A percentile compares a stretch with the other conserved stretches of the same genome.
phyloP scores from a whole-genome alignment of 2,113 vertebrate genomes.

The Rhynchomys soricoides region DNA sequence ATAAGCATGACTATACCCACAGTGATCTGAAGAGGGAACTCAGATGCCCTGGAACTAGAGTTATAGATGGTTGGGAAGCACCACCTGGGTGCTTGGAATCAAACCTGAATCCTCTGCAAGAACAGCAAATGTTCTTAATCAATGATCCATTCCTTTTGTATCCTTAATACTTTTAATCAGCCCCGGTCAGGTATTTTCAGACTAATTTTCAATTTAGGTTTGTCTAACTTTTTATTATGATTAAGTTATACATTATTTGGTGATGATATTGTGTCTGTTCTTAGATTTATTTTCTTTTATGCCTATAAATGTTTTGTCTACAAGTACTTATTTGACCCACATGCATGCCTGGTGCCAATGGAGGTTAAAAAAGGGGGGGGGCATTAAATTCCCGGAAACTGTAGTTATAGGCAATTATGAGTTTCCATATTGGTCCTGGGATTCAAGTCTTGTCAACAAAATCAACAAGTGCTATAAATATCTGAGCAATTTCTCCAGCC shows the following conservation, averaged over 20 bases:
- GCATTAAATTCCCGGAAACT: not conserved
- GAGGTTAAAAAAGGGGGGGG: not conserved
- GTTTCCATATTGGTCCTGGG: not conserved
- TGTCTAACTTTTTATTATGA: not conserved
- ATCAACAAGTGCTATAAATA: not conserved
- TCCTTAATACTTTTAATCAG: not conserved
- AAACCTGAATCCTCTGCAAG: not conserved
- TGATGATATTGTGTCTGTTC: not conserved
- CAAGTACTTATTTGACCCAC: not conserved
- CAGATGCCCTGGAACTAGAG: not conserved
- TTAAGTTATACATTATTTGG: not conserved
- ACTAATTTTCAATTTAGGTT: not conserved
- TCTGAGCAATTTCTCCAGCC: not conserved
- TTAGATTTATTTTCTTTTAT: not conserved
- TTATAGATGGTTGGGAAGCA: not conserved
- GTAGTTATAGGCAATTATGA: not conserved
- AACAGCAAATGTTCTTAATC: not conserved
- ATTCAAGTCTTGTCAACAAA: not conserved
- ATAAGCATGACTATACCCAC: not conserved
- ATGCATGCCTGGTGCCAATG: not conserved
- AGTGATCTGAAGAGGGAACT: not conserved
- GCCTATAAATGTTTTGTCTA: not conserved
- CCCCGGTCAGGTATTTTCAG: not conserved
- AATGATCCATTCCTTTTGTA: not conserved
- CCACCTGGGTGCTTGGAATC: not conserved